Evolutionary conservation across 23 tunicate genomes (phyloP), one percentile per base, ranked within the genome.

Genomic region (Corella eumyota): DNA sequence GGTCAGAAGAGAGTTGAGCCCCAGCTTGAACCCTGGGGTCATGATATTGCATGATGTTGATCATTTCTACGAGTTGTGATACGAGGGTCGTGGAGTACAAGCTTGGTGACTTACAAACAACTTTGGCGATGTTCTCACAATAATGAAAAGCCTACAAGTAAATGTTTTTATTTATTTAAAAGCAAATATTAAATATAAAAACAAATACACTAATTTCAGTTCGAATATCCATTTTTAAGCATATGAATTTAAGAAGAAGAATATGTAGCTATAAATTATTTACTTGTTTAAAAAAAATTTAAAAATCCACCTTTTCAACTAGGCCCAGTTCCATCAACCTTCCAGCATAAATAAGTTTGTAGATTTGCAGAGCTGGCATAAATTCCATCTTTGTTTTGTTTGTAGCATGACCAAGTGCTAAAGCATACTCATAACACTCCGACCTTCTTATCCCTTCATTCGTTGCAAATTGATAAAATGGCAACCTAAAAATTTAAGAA

Each of bases 401-500:
- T 45, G 61, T 69, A 13, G 25, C n/a, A 6, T 77, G 63, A 13
- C 71, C 66, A 25, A 93, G 72, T 11, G 95, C 66, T 30, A 78
- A 64, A 58, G 95, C 95, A 48, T 93, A 93, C 50, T 93, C 99
- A 57, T 84, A 93, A 4, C 85, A 69, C 69, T 93, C 99, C 15
- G 83, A 72, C 37, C 81, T 55, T 31, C 74, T 63, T 5, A 93
- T 93, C 32, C 95, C 77, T 25, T 73, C 70, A 31, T 49, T 77
- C 25, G 56, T 45, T 3, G 87, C 80, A 54, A 92, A 92, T 37
- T 71, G 69, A 1, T 66, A 40, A 72, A 92, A 92, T 0, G 77
- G 51, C 19, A 69, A 55, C 45, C 98, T 90, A 72, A 11, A 61
- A 45, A 35, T 13, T n/a, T n/a, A n/a, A n/a, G n/a, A 61, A 51